Conservation (phyloP, 2,888 invertebrate species). For the Synergus laeviventris region DNA sequence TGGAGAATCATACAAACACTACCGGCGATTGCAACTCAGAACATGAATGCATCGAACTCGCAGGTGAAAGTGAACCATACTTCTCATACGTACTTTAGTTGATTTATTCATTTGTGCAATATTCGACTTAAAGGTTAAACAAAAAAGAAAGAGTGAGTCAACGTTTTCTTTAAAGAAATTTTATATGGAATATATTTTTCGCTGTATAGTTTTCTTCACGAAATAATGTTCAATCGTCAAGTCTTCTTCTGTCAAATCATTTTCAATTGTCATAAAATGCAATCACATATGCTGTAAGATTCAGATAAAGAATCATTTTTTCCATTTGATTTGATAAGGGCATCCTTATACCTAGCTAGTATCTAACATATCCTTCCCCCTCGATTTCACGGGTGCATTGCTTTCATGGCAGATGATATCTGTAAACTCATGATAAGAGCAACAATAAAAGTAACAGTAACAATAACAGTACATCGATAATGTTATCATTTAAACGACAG, state of each 20-base stretch:
- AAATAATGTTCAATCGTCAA: not conserved
- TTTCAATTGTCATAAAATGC: too few relatives aligned
- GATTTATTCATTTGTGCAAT: constrained; percentile 27
- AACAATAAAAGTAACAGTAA: constrained; percentile 46
- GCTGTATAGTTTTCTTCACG: not conserved
- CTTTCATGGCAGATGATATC: constrained; percentile 36
- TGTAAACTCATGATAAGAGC: not conserved
- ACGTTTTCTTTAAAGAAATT: not conserved
- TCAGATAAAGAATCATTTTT: too few relatives aligned
- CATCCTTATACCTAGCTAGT: too few relatives aligned
- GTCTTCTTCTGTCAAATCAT: too few relatives aligned
- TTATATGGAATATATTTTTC: not conserved
- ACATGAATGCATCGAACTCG: constrained; percentile 45
- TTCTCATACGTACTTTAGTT: constrained; percentile 18
- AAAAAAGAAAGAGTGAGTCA: not conserved
- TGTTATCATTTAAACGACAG: constrained; percentile 20
- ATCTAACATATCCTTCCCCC: not conserved
- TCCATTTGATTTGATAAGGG: too few relatives aligned
- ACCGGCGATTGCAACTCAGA: constrained; percentile 12
- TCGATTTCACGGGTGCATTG: constrained; percentile 16
- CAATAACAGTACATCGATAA: constrained; percentile 43
- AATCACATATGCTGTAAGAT: too few relatives aligned
- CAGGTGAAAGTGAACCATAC: constrained; percentile 50
- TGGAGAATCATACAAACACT: constrained; percentile 11
- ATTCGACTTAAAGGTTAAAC: constrained; percentile 9